Evolutionary conservation across 2,797 vertebrate species (phyloP).

Genomic region (Remorina albescens): DNA sequence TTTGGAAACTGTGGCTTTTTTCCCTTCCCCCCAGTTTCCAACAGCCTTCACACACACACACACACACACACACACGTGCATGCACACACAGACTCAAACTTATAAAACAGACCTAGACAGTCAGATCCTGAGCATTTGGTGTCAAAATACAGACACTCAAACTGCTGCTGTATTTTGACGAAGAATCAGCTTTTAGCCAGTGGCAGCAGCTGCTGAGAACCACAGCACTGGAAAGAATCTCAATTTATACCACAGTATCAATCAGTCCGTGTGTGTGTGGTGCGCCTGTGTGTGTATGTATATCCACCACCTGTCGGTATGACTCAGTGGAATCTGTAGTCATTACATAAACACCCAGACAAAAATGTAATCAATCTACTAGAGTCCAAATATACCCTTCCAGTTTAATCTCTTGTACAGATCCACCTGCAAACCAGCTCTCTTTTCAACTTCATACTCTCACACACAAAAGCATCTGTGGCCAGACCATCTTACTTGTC

Average conservation of each 20-base stretch:
- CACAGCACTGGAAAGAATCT: slow-evolving; percentile 51
- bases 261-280: slow-evolving; percentile 19
- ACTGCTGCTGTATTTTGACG: slow-evolving; percentile 38
- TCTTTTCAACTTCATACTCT: not conserved
- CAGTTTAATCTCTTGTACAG: not conserved
- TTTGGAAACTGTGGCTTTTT: slow-evolving; percentile 65
- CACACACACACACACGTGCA: slow-evolving; percentile 15
- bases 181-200: slow-evolving; percentile 48
- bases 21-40: slow-evolving; percentile 50
- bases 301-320: slow-evolving; percentile 66
- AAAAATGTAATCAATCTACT: slow-evolving; percentile 19
- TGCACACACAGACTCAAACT: slow-evolving; percentile 10
- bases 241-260: slow-evolving; percentile 47
- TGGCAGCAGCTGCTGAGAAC: slow-evolving; percentile 31
- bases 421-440: slow-evolving; percentile 5
- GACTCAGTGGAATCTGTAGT: slow-evolving; percentile 61
- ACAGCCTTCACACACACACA: slow-evolving; percentile 16
- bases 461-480: slow-evolving; percentile 22
- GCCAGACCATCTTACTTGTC: slow-evolving; percentile 77
- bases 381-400: not conserved
- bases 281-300: not conserved
- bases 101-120: slow-evolving; percentile 15
- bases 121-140: slow-evolving; percentile 26
- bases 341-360: slow-evolving; percentile 43
- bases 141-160: not conserved